phyloP scores from a whole-genome alignment of 2,888 invertebrate genomes.

The Eristalis arbustorum region DNA sequence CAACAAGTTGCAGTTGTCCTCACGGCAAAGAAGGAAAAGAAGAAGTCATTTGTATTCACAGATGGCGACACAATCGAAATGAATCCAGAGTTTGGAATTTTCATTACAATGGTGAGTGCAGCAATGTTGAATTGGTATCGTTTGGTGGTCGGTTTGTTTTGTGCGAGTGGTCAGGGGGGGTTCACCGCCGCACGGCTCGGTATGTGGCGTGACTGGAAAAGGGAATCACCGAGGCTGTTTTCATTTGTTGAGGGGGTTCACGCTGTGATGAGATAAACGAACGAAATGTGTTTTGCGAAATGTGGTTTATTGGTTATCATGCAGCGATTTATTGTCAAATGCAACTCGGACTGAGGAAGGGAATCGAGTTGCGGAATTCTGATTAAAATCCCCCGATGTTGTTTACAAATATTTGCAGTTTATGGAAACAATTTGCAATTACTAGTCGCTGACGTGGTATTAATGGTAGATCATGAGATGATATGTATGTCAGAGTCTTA shows the following conservation, averaged over 20 bases:
- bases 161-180: not conserved
- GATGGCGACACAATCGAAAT: slow-evolving; percentile 96
- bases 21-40: slow-evolving; percentile 95
- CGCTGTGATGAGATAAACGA: not conserved
- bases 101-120: slow-evolving; percentile 93
- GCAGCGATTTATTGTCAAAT: not conserved
- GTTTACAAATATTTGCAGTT: too few species aligned
- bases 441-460: too few species aligned
- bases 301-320: not conserved
- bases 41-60: slow-evolving; percentile 94
- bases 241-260: not conserved
- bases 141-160: not conserved
- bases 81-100: slow-evolving; percentile 98
- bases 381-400: not conserved
- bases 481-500: too few species aligned
- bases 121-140: not conserved
- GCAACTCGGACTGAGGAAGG: not conserved
- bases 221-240: not conserved
- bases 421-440: too few species aligned
- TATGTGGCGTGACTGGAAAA: not conserved
- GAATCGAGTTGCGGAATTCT: not conserved
- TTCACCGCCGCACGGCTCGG: not conserved
- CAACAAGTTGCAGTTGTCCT: slow-evolving; percentile 97
- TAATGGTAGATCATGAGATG: too few species aligned
- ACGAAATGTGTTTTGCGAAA: not conserved